Base-by-base conservation (phyloP, 2,113 vertebrate species). In the Gasterosteus nipponicus region DNA sequence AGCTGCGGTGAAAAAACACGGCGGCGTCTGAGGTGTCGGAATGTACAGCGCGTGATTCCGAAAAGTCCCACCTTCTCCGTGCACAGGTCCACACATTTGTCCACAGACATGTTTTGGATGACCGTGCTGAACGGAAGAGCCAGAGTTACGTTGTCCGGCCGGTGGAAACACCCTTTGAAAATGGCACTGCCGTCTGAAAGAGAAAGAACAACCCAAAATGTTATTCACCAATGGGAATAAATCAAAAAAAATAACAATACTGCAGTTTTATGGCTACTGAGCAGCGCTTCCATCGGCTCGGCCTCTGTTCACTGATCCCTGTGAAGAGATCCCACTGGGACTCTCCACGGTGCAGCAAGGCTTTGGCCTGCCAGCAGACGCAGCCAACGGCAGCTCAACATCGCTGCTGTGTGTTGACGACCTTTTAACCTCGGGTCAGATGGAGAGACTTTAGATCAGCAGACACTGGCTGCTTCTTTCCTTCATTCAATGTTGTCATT, bases 31-130 rank as follows among this genome's bases (percentile, higher is more conserved):
- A 22, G 2, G 18, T 22, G 58, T 59, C 71, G 33, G 41, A 33
- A n/a, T 59, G 15, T 42, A 11, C 39, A 31, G 49, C 10, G 51
- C 74, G 16, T 56, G 39, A 46, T 44, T 4, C 60, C 39, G 22
- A 77, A 66, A 61, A 5, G 31, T 18, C 3, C 89, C 87, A 98
- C 97, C 95, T 95, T 97, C 75, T 96, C 96, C 0, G 96, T 99
- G 94, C 98, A 99, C 90, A 96, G 92, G 87, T 99, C 97, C 79
- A 99, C 97, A 0, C 98, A 99, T 85, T 96, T 98, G 81, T 98
- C 97, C 89, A 99, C 97, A 0, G 97, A 98, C 96, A 18, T 97
- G 95, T 93, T 97, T 92, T 95, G 95, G 79, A 99, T 96, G 74
- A 93, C 51, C 0, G 76, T 80, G 3, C 94, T 95, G 87, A 95